Base-by-base conservation (phyloP, 2,113 vertebrate genomes). In the Orientallactaga bullata region DNA sequence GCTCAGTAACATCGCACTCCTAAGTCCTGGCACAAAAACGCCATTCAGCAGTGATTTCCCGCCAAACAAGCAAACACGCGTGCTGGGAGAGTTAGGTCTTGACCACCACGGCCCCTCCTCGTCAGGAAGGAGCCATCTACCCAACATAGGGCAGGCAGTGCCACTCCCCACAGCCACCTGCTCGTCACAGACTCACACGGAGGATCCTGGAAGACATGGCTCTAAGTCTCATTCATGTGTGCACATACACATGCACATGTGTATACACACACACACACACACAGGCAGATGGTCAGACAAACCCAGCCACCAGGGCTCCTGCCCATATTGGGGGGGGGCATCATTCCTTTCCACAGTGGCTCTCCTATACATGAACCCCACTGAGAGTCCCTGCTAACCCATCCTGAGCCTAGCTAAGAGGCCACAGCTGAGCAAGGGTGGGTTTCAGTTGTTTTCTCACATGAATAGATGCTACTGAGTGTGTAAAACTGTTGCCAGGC, bases 121-220 rank as follows among this genome's bases (percentile, higher is more conserved):
- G 18, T 60, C 37, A 35, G 58, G 82, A 69, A 3, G 72, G 42
- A 78, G 37, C 72, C 65, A 78, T 37, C 1, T 7, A 21, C 77
- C 77, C 3, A 3, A 77, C 35, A 10, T 17, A 39, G 7, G 26
- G 28, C 37, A n/a, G 26, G 20, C 37, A 26, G 24, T 13, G 7
- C 61, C 37, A 10, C 85, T 88, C 55, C 42, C 58, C 69, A 47
- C 37, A 66, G 58, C 69, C 2, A 0, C 5, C 17, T 4, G 2
- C 37, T 47, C 9, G 0, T 37, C n/a, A 5, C 5, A 28, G 58
- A 12, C 7, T 2, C 51, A 7, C 23, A 7, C 5, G 23, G 5
- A n/a, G 77, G 37, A 13, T 47, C 28, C 13, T 13, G 30, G 32
- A 65, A 60, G 68, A 9, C 3, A 15, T 3, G 16, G 37, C 7